phyloP scores from a whole-genome alignment of 1,140 invertebrate species.

The Heterodera schachtii region DNA sequence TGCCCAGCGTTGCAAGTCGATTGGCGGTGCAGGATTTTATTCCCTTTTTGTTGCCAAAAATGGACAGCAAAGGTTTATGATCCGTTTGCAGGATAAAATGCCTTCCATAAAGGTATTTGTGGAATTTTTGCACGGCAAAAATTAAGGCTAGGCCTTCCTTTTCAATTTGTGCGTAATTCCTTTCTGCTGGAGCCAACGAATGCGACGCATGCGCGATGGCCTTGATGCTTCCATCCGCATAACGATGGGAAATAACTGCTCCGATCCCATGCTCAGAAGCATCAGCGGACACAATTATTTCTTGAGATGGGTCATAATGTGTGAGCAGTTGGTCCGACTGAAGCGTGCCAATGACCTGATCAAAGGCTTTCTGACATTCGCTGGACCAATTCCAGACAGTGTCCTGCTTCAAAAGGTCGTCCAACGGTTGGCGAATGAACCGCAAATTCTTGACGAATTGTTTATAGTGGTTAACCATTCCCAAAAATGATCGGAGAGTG shows the following conservation, averaged over 20 bases:
- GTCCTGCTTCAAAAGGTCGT: conserved; percentile 14
- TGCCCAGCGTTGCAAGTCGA: no score
- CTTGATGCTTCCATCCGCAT: conserved; percentile 64
- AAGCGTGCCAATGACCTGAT: conserved; percentile 58
- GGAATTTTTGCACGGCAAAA: conserved; percentile 22
- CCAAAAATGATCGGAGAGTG: conserved; percentile 10
- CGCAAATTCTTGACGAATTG: no score
- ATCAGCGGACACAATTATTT: conserved; percentile 68
- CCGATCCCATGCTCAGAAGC: conserved; percentile 68
- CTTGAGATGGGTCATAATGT: conserved; percentile 65
- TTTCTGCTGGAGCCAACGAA: conserved; percentile 10
- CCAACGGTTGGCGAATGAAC: conserved; percentile 22
- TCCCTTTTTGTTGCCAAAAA: not conserved
- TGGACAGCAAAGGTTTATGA: conserved; percentile 67
- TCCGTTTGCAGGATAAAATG: conserved; percentile 68
- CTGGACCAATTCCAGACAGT: conserved; percentile 37
- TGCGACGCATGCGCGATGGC: conserved; percentile 66
- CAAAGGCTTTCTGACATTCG: conserved; percentile 48
- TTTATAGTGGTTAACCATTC: conserved; percentile 30
- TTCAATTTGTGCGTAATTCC: conserved; percentile 60
- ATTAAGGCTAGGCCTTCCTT: not conserved
- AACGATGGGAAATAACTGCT: conserved; percentile 67
- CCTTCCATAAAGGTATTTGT: conserved; percentile 68
- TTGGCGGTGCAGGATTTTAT: no score
- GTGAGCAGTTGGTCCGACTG: conserved; percentile 54